Evolutionary conservation across 1,140 invertebrate genomes (phyloP), one percentile per base, ranked within the genome.

Genomic region (Neoseiulus cucumeris): DNA sequence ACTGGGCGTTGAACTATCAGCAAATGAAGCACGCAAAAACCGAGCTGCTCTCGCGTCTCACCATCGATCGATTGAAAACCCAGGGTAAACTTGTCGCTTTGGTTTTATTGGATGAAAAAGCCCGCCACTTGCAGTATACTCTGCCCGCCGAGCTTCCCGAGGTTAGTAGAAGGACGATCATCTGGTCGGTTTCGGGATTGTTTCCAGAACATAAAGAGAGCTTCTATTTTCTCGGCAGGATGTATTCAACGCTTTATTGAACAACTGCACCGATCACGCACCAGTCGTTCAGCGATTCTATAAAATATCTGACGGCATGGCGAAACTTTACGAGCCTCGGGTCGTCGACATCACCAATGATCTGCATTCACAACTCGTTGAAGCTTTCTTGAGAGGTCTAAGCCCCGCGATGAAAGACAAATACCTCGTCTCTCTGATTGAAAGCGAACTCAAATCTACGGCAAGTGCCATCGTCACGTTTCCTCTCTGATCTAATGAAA

Each of bases 261-360:
- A 25, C 22, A 59, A 59, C 22, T 59, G 51, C 22, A 25, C 51
- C 9, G 51, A 59, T 14, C 51, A 59, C 22, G 17, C 51, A 25
- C 51, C 51, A 20, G 51, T 59, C 4, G 51, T 59, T 29, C 51
- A 59, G 22, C 25, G 51, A 33, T 59, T 59, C 22, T 59, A 59
- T 20, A 59, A 59, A 25, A 2, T 59, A 4, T 29, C 25, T 20
- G 25, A 25, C 22, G 51, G 22, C 14, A 59, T 59, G 51, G 51
- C 51, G 33, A 25, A 33, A n/a, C 22, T 59, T 14, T 59, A 29
- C 22, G 51, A 59, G 51, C 51, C 51, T 25, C 17, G 51, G 6
- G 51, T 59, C 51, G 51, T 17, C 22, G 51, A 59, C 33, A 59
- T 59, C 51, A 59, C 51, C 2, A 59, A 59, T 59, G 51, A 59